A percentile compares a stretch with the other conserved stretches of the same genome.
Evolutionary conservation across 2,888 invertebrate species (phyloP).

Genomic region (Eudasyphora cyanicolor): DNA sequence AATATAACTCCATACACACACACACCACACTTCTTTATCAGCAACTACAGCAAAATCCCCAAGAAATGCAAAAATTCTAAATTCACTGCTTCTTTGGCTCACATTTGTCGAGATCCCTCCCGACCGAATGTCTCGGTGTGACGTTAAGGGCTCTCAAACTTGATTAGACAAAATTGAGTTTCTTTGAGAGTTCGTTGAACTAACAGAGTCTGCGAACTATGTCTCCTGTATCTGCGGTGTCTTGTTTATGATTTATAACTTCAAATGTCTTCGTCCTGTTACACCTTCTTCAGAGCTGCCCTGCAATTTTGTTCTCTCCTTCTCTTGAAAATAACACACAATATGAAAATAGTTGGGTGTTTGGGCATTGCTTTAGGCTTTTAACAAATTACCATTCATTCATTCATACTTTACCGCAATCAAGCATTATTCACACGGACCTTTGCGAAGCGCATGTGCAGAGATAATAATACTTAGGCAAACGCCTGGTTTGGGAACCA

Average conservation of each 20-base stretch:
- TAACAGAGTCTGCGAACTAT: too few species aligned
- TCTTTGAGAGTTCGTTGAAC: not conserved
- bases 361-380: conserved; percentile 13
- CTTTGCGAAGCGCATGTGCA: not conserved
- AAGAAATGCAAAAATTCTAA: not conserved
- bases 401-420: conserved; percentile 7
- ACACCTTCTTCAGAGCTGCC: conserved; percentile 44
- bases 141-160: not conserved
- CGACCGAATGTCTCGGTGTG: not conserved
- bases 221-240: not conserved
- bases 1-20: too few species aligned
- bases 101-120: not conserved
- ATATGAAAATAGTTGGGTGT: not conserved
- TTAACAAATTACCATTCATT: conserved; percentile 16
- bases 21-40: not conserved
- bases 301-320: not conserved
- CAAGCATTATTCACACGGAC: not conserved
- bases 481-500: not conserved
- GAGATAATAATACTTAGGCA: not conserved
- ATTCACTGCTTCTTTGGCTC: not conserved
- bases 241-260: not conserved
- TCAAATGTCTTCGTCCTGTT: conserved; percentile 50
- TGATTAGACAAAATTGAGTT: not conserved
- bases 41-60: too few species aligned
- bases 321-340: not conserved